Evolutionary conservation across 1,140 invertebrate genomes (phyloP), one percentile per base, ranked within the genome.

Genomic region (Gryon sp.): DNA sequence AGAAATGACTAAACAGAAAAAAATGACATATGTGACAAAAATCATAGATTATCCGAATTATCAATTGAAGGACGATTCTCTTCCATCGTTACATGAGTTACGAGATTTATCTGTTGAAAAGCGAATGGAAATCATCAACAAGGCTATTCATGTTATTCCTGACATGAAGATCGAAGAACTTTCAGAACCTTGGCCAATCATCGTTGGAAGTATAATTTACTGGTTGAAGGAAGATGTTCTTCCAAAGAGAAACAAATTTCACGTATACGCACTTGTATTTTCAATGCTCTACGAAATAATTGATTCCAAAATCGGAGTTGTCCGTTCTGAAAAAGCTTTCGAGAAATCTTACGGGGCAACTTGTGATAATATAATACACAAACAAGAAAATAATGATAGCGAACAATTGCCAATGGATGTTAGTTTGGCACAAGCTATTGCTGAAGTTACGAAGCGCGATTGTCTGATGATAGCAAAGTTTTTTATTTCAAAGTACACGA

Each of bases 401-500:
- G 1, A 5, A 8, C n/a, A 9, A 22, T 45, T 38, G 6, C 15
- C 7, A 2, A 19, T n/a, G 0, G 16, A 79, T 38, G 19, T 45
- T 8, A 4, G 11, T 24, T 19, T 46, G 11, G 19, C 9, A 14
- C 2, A 83, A 50, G 83, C 83, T 4, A 6, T 52, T 19, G 6
- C 50, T 28, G 6, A 69, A 43, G 6, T 84, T 82, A 87, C 84
- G 88, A 87, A 79, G 41, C 83, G 90, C 8, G 92, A 94, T 53
- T 92, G 91, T 82, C 83, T 92, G 46, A 63, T 92, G 24, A 90
- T 90, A n/a, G 89, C 90, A 24, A 89, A 90, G 79, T 89, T 90
- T 43, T 85, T 94, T 8, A 82, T 94, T 18, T 87, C 90, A 26
- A 90, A 92, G 84, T 94, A 93, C 83, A 88, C 92, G 80, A 88